Evolutionary conservation across 2,113 vertebrate species (phyloP), one percentile per base, ranked within the genome.

Genomic region (Psophia crepitans): DNA sequence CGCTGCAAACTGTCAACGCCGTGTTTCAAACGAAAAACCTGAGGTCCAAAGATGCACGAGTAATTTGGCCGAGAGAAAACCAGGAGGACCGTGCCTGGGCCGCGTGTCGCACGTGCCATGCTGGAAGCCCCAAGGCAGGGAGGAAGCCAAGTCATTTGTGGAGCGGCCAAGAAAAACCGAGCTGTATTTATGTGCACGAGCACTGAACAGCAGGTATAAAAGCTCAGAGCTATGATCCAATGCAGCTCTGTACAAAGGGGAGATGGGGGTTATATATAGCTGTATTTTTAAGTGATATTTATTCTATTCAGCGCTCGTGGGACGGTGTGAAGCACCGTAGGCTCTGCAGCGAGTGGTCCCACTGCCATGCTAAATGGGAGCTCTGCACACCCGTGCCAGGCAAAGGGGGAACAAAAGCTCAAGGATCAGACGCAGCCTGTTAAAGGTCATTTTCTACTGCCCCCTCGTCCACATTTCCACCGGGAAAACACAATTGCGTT

Each of bases 281-380:
- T 23, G 5, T 19, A 13, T 65, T 48, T 83, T 91, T 33, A 79
- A 69, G 57, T 17, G 26, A 30, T 44, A 43, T 78, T 91, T 75
- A 19, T 63, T 10, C 11, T 4, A 28, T 9, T 28, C 53, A 5
- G 8, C 0, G 1, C 53, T 66, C 11, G 0, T 1, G 6, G 64
- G 49, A 43, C 0, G 6, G 15, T 4, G 24, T 4, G 19, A 60
- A 51, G 53, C 74, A 57, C 43, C 1, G 0, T 6, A 33, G 51
- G 57, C 53, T 86, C 35, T 61, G 61, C 81, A 32, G 26, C 0
- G 4, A 75, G 57, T 0, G 2, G 12, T 27, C 17, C 37, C 51
- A 2, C 0, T 5, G 39, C 41, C 4, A 0, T 2, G 23, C n/a
- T 19, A 4, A 30, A 26, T 7, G 2, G 27, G 60, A 78, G 54